Percentiles rank a stretch among this genome's conserved stretches.
Conservation (phyloP, 2,888 invertebrate species). For the Anarsia innoxiella region DNA sequence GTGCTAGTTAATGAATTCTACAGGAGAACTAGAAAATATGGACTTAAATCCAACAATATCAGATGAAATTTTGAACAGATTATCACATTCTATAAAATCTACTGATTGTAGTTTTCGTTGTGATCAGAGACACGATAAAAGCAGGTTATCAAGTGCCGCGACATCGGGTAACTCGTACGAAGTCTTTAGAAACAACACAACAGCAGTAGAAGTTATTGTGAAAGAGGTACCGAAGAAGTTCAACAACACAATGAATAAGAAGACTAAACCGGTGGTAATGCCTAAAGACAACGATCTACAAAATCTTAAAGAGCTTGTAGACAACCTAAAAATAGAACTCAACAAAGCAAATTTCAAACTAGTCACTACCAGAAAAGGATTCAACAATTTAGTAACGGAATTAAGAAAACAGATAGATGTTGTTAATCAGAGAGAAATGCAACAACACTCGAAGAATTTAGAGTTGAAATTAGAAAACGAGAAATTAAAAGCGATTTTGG, state of each 20-base stretch:
- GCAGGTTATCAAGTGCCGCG: too few relatives aligned
- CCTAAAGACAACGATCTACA: neutral
- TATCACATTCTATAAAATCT: neutral
- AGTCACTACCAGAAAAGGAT: neutral
- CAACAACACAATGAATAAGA: too few relatives aligned
- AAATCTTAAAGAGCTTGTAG: slow-evolving; percentile 8
- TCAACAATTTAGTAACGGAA: slow-evolving; percentile 34
- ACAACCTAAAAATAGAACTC: slow-evolving; percentile 4
- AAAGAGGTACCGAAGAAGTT: slow-evolving; percentile 47
- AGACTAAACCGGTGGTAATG: too few relatives aligned
- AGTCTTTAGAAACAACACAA: slow-evolving; percentile 53
- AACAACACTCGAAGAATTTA: slow-evolving; percentile 36
- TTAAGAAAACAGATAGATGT: slow-evolving; percentile 45
- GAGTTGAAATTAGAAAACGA: slow-evolving; percentile 50
- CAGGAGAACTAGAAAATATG: too few relatives aligned
- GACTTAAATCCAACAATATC: neutral
- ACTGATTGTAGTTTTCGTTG: neutral
- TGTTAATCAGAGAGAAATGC: slow-evolving; percentile 38
- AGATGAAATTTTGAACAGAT: neutral
- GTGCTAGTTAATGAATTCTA: too few relatives aligned
- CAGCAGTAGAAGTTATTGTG: slow-evolving; percentile 54
- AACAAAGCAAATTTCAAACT: slow-evolving; percentile 4
- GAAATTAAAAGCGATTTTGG: slow-evolving; percentile 43
- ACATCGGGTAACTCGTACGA: too few relatives aligned
- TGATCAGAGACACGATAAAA: slow-evolving; percentile 14